Evolutionary conservation across 2,888 invertebrate species (phyloP).

Genomic region (Callinectes sapidus): DNA sequence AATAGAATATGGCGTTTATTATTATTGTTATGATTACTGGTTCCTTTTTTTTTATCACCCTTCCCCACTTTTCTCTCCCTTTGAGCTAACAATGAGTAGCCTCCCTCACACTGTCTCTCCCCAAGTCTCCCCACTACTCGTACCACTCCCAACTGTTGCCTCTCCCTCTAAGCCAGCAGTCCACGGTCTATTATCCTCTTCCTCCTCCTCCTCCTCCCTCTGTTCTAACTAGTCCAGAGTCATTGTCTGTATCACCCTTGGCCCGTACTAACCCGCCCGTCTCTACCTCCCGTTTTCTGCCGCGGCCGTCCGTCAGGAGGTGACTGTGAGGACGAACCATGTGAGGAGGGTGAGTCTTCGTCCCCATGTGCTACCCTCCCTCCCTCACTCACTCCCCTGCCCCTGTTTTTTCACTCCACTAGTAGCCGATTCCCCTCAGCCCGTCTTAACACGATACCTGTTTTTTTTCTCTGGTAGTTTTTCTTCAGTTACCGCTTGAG

Average conservation of each 20-base stretch:
- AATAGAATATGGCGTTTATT: slow-evolving; percentile 15
- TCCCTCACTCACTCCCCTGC: slow-evolving; percentile 19
- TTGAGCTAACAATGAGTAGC: slow-evolving; percentile 12
- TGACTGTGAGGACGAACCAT: slow-evolving; percentile 58
- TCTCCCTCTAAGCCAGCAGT: slow-evolving; percentile 17
- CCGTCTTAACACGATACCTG: neutral
- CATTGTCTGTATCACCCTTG: slow-evolving; percentile 39
- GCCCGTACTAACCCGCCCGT: slow-evolving; percentile 48
- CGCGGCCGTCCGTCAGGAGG: slow-evolving; percentile 46
- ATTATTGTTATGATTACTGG: neutral
- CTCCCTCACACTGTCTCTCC: neutral
- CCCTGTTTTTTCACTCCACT: slow-evolving; percentile 31
- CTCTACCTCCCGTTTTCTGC: slow-evolving; percentile 46
- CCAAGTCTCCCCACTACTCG: neutral
- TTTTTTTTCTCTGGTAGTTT: neutral
- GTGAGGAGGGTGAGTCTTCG: slow-evolving; percentile 54
- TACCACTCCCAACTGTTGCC: slow-evolving; percentile 22
- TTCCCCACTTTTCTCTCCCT: neutral
- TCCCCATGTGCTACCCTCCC: slow-evolving; percentile 30
- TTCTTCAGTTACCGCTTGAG: slow-evolving; percentile 45
- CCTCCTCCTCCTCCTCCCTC: neutral
- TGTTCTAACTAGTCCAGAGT: slow-evolving; percentile 48
- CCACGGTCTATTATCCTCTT: neutral
- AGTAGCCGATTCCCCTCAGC: slow-evolving; percentile 19
- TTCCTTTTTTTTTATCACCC: neutral